Conservation (phyloP, 2,888 invertebrate species). For the Hydriomena furcata region DNA sequence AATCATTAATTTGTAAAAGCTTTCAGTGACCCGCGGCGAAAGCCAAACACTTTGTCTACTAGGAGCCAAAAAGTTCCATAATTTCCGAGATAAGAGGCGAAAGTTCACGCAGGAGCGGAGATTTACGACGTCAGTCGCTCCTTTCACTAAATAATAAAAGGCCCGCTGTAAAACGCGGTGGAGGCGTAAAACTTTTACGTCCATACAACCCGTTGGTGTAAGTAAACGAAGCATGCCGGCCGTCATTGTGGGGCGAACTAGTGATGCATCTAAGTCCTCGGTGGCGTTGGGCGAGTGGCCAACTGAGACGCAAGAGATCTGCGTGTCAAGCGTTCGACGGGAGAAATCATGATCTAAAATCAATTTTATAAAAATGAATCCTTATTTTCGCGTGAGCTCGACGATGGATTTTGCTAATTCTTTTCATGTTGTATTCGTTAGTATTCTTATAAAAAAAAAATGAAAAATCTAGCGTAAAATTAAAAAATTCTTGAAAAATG, state of each 20-base stretch:
- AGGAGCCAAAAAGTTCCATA: conserved; percentile 81
- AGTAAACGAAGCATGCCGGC: conserved; percentile 66
- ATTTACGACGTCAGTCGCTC: conserved; percentile 82
- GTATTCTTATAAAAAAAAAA: too few species aligned
- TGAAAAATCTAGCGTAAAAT: too few species aligned
- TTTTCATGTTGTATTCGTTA: too few species aligned
- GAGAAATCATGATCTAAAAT: too few species aligned
- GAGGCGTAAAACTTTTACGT: conserved; percentile 81
- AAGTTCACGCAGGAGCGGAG: conserved; percentile 83
- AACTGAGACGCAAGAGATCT: too few species aligned
- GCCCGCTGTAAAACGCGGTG: conserved; percentile 80
- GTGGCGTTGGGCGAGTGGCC: too few species aligned
- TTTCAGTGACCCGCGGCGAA: conserved; percentile 75
- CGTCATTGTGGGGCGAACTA: conserved; percentile 47
- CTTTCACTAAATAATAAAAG: conserved; percentile 84
- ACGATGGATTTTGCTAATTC: too few species aligned
- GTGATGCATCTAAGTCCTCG: conserved; percentile 26
- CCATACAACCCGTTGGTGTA: conserved; percentile 78
- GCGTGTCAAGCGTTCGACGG: too few species aligned
- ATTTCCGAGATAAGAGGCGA: conserved; percentile 83
- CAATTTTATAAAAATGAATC: too few species aligned
- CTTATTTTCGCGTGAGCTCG: too few species aligned
- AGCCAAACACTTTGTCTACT: conserved; percentile 82
- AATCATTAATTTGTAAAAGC: conserved; percentile 72
- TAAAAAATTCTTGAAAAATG: too few species aligned